Evolutionary conservation across 2,797 vertebrate genomes (phyloP).

Genomic region (Hybognathus amarus): DNA sequence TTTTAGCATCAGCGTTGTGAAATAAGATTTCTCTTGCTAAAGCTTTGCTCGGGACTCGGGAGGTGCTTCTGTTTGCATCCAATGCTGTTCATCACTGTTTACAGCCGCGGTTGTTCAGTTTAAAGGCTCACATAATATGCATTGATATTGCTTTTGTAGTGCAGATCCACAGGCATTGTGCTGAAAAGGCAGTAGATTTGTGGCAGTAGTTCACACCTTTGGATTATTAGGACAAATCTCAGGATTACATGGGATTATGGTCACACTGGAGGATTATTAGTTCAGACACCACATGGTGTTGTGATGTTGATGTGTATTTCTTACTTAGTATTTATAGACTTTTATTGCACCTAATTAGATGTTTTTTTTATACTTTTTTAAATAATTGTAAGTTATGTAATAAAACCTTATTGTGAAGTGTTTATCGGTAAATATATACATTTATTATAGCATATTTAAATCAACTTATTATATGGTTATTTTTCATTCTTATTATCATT

Average conservation of each 20-base stretch:
- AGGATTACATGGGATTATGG: slow-evolving; percentile 73
- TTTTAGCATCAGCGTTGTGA: slow-evolving; percentile 6
- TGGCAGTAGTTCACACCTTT: slow-evolving; percentile 64
- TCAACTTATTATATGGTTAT: no score
- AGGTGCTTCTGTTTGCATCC: neutral
- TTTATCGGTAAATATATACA: neutral
- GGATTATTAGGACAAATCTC: slow-evolving; percentile 73
- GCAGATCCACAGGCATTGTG: slow-evolving; percentile 9
- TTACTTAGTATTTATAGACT: slow-evolving; percentile 10
- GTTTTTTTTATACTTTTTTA: neutral
- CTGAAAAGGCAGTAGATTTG: slow-evolving; percentile 65
- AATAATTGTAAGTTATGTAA: no score
- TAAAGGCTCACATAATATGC: slow-evolving; percentile 1
- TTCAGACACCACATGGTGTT: slow-evolving; percentile 27
- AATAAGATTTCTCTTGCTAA: neutral
- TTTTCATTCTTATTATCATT: no score
- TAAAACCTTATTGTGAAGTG: no score
- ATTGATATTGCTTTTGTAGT: slow-evolving; percentile 23
- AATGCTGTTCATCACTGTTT: neutral
- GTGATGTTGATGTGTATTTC: slow-evolving; percentile 3
- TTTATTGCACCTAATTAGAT: slow-evolving; percentile 30
- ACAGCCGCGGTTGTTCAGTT: neutral
- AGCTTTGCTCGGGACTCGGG: neutral
- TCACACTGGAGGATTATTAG: slow-evolving; percentile 67
- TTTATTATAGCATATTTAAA: neutral